Base-by-base conservation (phyloP, 2,888 invertebrate species). In the Pollenia angustigena region DNA sequence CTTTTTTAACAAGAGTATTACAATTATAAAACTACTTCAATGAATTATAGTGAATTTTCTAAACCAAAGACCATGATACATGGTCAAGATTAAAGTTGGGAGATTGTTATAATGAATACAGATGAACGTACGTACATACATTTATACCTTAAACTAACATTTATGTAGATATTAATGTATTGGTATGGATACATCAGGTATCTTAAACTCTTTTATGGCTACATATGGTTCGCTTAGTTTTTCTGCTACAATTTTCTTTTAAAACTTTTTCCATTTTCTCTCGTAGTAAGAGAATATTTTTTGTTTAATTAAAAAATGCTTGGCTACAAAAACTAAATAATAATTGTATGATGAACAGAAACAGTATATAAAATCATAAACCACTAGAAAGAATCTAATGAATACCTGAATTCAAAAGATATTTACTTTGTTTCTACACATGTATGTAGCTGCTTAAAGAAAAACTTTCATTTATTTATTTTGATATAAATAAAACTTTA, bases 31-130 rank as follows among this genome's bases (percentile, higher is more conserved):
- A 52, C 50, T 66, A 69, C 81, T 82, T 75, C 42, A 82, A 75
- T 82, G 81, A 68, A 52, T 64, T 64, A 56, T 14, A 79, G 54
- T 71, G 52, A 48, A 62, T 91, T 91, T 91, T 91, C 89, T 89
- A 90, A 91, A 90, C 90, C 90, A 91, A 90, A 90, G 91, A 92
- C 92, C 91, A 90, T 91, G 92, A 89, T 90, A 60, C 58, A 90
- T 90, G 89, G 90, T 90, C 89, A 88, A 84, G 81, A 75, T 79
- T 81, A 44, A 44, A 68, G 72, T 52, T 78, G 71, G 78, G 50
- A 71, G 78, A 72, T 83, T 83, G 78, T 78, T 72, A 44, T 72
- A 62, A 76, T 82, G 54, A 76, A 62, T 44, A 66, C 66, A 50
- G 42, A 48, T 66, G 42, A 23, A 69, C 69, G 48, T 32, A 68